Base-by-base conservation (phyloP, 2,113 vertebrate species). In the Anseranas semipalmata region DNA sequence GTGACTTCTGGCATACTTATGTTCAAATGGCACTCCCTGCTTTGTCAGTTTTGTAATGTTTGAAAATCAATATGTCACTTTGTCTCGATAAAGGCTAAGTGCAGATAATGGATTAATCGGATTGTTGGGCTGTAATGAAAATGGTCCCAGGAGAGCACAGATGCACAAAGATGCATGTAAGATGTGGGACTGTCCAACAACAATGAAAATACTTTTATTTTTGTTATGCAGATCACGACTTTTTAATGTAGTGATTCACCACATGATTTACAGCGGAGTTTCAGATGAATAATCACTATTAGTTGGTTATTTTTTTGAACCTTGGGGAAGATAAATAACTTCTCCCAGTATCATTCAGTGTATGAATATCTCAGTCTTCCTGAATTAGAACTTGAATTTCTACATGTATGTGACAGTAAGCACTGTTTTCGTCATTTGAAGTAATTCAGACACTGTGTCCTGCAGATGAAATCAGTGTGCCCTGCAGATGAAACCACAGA, bases 11-110 rank as follows among this genome's bases (percentile, higher is more conserved):
- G 30, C 48, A 77, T 56, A 84, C 32, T 62, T 85, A 76, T 22
- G 67, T 63, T 76, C 59, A 89, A 68, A 89, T 68, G 33, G 30
- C 10, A 91, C 55, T 52, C 83, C 83, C 71, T 93, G 78, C 28
- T 87, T 85, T 60, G 55, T 67, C 71, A 73, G 85, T 81, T 91
- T 94, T 91, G 71, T 93, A 89, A 83, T 92, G 67, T 62, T 78
- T 92, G 33, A 76, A 96, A 95, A 84, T 33, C 6, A 3, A 79
- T 89, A 84, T 14, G 59, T 80, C 60, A 79, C 43, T 91, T 94
- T 93, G 68, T 93, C 85, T 92, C 91, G 37, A 83, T 94, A 93
- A 95, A 96, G 79, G 60, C 15, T 74, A 91, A 97, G 24, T 91
- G 73, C 52, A 93, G 56, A 92, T 87, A 96, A 97, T 80, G 50